Percentiles rank a stretch among this genome's conserved stretches.
phyloP scores from a whole-genome alignment of 2,888 invertebrate species.

The Ametastegia equiseti region DNA sequence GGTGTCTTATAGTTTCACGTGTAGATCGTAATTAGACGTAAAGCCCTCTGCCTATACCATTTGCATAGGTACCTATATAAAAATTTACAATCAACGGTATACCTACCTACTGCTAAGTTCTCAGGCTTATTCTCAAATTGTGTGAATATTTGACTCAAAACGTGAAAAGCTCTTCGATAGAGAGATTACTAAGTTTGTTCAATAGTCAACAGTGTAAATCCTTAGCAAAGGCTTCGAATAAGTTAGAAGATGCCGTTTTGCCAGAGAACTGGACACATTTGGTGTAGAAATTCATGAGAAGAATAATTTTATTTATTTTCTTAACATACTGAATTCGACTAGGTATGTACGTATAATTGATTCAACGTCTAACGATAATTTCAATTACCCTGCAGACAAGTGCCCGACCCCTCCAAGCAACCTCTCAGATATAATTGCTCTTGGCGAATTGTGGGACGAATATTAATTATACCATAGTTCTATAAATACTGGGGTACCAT shows the following conservation, averaged over 20 bases:
- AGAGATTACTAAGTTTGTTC: not conserved
- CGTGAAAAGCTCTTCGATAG: not conserved
- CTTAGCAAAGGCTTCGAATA: not conserved
- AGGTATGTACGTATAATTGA: not conserved
- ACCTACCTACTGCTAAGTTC: not conserved
- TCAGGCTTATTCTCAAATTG: not conserved
- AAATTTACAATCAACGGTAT: not conserved
- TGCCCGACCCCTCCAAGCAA: not conserved
- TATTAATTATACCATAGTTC: not conserved
- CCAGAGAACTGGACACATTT: not conserved
- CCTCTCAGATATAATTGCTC: not conserved
- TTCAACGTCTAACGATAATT: not conserved
- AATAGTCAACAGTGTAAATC: constrained; percentile 11
- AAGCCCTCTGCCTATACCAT: not conserved
- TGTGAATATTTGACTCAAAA: not conserved
- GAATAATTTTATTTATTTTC: not conserved
- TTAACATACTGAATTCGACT: not conserved
- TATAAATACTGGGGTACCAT: not conserved
- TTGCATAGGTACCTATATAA: no score
- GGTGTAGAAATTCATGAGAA: not conserved
- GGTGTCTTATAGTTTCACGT: not conserved
- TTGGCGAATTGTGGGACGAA: not conserved
- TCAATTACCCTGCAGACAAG: not conserved
- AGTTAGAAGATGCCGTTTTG: not conserved
- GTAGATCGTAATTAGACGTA: not conserved